These are phyloP conservation scores for Hyppa rectilinea DNA, from an alignment of 2,888 invertebrate species.

Conservation along the genomic window DNA sequence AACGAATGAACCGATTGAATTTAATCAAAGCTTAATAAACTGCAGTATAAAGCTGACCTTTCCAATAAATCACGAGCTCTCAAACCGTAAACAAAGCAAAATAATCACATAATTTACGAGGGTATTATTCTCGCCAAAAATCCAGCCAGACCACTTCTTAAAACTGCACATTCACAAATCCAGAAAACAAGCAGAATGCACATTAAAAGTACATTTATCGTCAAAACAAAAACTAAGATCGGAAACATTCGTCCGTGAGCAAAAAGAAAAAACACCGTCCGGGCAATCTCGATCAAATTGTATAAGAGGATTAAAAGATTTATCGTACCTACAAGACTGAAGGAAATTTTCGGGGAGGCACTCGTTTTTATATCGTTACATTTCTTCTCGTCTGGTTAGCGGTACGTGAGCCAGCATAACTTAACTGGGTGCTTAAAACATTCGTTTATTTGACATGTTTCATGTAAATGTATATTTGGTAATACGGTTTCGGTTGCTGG, in stretches of 20 bases:
- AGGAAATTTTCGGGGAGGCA: conserved; percentile 85
- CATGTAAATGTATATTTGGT: conserved; percentile 79
- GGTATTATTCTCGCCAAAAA: conserved; percentile 46
- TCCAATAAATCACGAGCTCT: conserved; percentile 33
- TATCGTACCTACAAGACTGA: conserved; percentile 86
- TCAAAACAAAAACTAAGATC: conserved; percentile 73
- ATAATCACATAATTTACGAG: conserved; percentile 52
- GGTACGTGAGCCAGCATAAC: conserved; percentile 74
- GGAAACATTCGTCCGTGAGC: conserved; percentile 71
- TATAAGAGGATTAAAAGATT: conserved; percentile 89
- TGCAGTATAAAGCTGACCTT: conserved; percentile 15
- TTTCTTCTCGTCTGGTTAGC: conserved; percentile 78
- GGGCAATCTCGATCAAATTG: conserved; percentile 88
- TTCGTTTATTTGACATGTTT: conserved; percentile 75
- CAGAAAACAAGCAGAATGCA: conserved; percentile 63
- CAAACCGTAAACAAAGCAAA: conserved; percentile 49
- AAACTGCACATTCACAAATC: conserved; percentile 64
- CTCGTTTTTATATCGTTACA: conserved; percentile 85
- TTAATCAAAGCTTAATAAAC: conserved; percentile 10
- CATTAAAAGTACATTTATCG: conserved; percentile 70
- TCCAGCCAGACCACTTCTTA: conserved; percentile 52
- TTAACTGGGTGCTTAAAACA: conserved; percentile 68
- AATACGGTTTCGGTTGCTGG: conserved; percentile 63
- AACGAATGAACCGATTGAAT: conserved; percentile 24
- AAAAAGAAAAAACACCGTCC: conserved; percentile 69